Percentiles rank a stretch among this genome's conserved stretches.
Conservation (phyloP, 2,888 invertebrate genomes). For the Drosophila tripunctata region DNA sequence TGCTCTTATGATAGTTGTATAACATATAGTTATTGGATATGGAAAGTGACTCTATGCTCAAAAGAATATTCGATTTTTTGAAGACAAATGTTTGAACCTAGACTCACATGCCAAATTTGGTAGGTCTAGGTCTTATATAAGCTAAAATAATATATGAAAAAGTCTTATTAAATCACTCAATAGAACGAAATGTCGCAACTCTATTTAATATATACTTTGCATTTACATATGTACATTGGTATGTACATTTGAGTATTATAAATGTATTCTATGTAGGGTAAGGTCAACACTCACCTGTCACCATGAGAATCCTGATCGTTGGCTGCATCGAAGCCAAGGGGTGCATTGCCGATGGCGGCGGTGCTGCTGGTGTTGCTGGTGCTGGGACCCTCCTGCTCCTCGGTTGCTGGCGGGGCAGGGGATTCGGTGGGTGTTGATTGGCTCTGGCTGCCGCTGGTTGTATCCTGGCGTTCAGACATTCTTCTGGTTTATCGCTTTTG, state of each 20-base stretch:
- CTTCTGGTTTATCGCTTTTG: not conserved
- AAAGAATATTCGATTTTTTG: no score
- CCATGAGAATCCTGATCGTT: conserved; percentile 42
- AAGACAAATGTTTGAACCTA: no score
- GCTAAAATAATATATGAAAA: no score
- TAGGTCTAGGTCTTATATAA: no score
- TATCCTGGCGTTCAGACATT: conserved; percentile 54
- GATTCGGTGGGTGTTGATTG: conserved; percentile 32
- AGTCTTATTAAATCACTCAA: no score
- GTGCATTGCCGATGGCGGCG: not conserved
- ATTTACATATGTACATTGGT: not conserved
- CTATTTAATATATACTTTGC: not conserved
- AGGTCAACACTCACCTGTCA: conserved; percentile 58
- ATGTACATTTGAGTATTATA: conserved; percentile 26
- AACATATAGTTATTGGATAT: no score
- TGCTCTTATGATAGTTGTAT: no score
- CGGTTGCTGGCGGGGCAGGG: conserved; percentile 36
- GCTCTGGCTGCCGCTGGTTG: conserved; percentile 12
- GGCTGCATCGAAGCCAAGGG: conserved; percentile 9
- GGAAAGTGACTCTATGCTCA: no score
- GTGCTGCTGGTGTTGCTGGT: conserved; percentile 40
- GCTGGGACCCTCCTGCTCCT: conserved; percentile 43
- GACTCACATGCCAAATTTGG: no score
- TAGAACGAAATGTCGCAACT: not conserved
- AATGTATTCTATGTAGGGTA: no score